Conservation (phyloP, 1,140 invertebrate genomes). For the Solenopsis invicta region DNA sequence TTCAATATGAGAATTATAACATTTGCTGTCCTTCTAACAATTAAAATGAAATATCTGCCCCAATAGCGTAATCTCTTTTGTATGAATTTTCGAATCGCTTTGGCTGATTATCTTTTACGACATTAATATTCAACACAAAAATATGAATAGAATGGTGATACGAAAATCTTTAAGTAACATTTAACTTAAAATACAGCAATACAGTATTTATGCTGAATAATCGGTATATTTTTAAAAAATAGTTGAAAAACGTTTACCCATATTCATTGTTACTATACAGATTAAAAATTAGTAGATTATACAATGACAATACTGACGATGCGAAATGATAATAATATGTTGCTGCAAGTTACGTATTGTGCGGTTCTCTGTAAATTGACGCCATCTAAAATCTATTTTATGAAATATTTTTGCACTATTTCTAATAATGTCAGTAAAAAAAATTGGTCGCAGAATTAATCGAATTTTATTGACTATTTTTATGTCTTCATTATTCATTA, state of each 20-base stretch:
- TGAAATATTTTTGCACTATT: constrained; percentile 9
- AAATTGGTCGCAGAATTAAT: neutral
- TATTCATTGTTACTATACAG: neutral
- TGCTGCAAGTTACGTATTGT: constrained; percentile 1
- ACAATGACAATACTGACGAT: neutral
- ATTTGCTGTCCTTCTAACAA: neutral
- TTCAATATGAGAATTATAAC: neutral
- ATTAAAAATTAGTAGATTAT: neutral
- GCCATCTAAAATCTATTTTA: neutral
- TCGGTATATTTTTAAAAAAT: neutral
- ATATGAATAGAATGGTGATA: neutral
- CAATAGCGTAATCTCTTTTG: neutral
- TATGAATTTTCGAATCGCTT: constrained; percentile 1
- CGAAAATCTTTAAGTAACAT: neutral
- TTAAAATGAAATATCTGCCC: neutral
- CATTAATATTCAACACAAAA: neutral
- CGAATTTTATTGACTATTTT: constrained; percentile 16
- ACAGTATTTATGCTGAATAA: neutral
- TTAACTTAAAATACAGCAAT: neutral
- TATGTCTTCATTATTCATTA: neutral
- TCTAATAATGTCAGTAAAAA: neutral
- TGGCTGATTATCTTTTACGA: neutral
- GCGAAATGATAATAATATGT: constrained; percentile 8
- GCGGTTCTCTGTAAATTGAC: neutral
- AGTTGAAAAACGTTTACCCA: neutral